Conservation (phyloP, 2,113 vertebrate species). For the Gracilinanus agilis region DNA sequence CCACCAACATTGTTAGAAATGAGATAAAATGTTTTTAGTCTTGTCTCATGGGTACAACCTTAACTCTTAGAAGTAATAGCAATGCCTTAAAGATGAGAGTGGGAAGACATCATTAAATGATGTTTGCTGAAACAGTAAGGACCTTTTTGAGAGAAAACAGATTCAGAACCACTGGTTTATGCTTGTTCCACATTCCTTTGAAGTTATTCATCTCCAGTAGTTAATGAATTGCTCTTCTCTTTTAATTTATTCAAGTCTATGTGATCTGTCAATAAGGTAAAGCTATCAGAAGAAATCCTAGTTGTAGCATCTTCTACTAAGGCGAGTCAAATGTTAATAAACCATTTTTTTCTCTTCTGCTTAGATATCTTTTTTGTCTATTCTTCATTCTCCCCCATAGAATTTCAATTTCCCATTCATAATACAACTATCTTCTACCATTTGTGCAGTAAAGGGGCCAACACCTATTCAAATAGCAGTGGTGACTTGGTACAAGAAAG, state of each 20-base stretch:
- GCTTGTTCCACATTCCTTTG: background rate
- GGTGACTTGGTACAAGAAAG: background rate
- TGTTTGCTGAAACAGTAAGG: background rate
- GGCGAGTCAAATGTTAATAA: background rate
- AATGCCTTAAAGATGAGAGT: background rate
- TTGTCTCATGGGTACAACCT: background rate
- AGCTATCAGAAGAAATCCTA: background rate
- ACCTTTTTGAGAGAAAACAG: background rate
- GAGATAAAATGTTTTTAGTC: background rate
- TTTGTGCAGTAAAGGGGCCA: background rate
- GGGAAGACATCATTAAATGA: background rate
- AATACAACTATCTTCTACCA: background rate
- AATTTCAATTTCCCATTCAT: background rate
- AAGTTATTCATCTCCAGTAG: background rate
- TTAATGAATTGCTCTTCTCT: background rate
- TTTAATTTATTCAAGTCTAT: background rate
- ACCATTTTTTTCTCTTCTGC: background rate
- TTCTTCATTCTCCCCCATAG: background rate
- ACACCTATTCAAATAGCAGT: background rate
- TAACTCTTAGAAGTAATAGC: background rate
- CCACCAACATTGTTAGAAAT: background rate
- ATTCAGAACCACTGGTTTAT: background rate
- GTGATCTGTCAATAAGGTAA: background rate
- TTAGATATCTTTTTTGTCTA: background rate
- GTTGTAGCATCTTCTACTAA: background rate